Evolutionary conservation across 2,797 vertebrate species (phyloP), one percentile per base, ranked within the genome.

Genomic region (Neosilurus hyrtlii): DNA sequence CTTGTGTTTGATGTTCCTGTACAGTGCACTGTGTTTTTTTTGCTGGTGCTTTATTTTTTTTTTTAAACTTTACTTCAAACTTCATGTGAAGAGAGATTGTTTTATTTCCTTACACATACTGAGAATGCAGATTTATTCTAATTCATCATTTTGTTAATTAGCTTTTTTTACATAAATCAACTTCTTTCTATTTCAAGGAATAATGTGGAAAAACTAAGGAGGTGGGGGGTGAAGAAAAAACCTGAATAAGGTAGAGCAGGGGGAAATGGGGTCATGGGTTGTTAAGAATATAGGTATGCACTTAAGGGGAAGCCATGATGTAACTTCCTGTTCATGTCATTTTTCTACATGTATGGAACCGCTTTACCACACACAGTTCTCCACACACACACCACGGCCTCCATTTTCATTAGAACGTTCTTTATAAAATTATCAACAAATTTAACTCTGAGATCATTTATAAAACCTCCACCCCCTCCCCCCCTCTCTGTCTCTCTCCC

Each of bases 311-410:
- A 88, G 88, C 86, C 74, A 82, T 80, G 30, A 86, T 72, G 83
- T 90, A 86, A 88, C 90, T 90, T 91, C 90, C 86, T 84, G 81
- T 88, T 92, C 91, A 93, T 90, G 90, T 93, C 84, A 89, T 86
- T 86, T 72, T 89, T 87, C 86, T 89, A 85, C 88, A 84, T 84
- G 80, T 68, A 83, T 78, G 22, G 56, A 81, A 75, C 57, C 73
- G n/a, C 43, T 56, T 11, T 30, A 67, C 57, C 71, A 77, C 43
- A 82, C 26, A 71, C 74, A n/a, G 9, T 73, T 51, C n/a, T 62
- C n/a, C 20, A 7, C 67, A 20, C 26, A 74, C 12, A 63, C 26
- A 26, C 35, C 30, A 49, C 59, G 26, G 22, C 49, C 62, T 59
- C 37, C 20, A 18, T 52, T 51, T 24, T n/a, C 30, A 15, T 26